phyloP scores from a whole-genome alignment of 2,797 vertebrate species.

The Rhodeus uyekii region DNA sequence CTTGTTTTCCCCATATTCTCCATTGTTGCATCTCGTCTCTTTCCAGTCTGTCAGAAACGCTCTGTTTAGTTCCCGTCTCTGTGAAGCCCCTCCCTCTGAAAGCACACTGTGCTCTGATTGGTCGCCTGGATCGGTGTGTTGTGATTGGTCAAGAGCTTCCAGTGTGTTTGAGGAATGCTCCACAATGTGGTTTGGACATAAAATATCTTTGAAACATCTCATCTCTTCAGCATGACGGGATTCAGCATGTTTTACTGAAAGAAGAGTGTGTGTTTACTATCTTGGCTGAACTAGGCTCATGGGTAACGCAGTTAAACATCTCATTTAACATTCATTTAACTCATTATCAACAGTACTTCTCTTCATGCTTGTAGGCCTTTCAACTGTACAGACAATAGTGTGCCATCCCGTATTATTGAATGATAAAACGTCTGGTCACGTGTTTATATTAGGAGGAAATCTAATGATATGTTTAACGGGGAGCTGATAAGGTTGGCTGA shows the following conservation, averaged over 20 bases:
- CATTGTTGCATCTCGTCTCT: neutral
- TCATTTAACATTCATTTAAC: too few relatives aligned
- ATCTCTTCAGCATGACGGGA: neutral
- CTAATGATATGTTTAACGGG: slow-evolving; percentile 13
- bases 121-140: too few relatives aligned
- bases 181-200: neutral
- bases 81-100: too few relatives aligned
- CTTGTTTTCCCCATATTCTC: neutral
- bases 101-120: too few relatives aligned
- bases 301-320: neutral
- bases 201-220: neutral
- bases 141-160: too few relatives aligned
- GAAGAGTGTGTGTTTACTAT: neutral
- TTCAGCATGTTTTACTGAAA: neutral
- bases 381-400: neutral
- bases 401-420: neutral
- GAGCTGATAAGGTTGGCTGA: neutral
- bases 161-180: too few relatives aligned
- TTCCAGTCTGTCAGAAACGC: neutral
- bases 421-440: neutral
- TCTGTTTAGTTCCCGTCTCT: neutral
- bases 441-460: neutral
- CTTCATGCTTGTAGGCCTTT: neutral
- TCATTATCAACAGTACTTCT: neutral
- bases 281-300: neutral